Evolutionary conservation across 1,140 invertebrate genomes (phyloP).

Genomic region (Hyles euphorbiae): DNA sequence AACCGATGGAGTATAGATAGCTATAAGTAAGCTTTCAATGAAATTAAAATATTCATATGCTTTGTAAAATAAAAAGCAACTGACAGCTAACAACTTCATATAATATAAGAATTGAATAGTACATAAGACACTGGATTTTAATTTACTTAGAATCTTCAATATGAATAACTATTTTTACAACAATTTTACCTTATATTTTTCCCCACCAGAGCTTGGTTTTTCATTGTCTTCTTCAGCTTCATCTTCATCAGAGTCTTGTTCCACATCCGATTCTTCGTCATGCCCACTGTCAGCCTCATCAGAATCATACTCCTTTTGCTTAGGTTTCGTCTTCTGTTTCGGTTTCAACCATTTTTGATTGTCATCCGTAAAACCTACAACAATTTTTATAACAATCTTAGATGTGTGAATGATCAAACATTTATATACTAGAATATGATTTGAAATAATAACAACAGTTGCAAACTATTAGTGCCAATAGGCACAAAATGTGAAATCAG

Average conservation of each 20-base stretch:
- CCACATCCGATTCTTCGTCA: constrained; percentile 28
- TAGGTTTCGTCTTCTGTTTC: constrained; percentile 63
- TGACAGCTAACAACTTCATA: no score
- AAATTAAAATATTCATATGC: no score
- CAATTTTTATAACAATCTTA: constrained; percentile 5
- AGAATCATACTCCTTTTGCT: constrained; percentile 35
- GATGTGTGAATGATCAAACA: not conserved
- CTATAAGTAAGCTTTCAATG: no score
- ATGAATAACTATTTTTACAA: not conserved
- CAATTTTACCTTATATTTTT: constrained; percentile 54
- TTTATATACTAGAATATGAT: no score
- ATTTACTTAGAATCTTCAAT: no score
- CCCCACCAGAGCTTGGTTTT: constrained; percentile 32
- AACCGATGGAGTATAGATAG: no score
- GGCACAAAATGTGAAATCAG: no score
- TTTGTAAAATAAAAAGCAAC: no score
- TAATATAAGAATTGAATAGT: no score
- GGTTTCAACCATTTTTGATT: constrained; percentile 82
- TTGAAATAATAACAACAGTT: no score
- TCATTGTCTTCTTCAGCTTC: constrained; percentile 23
- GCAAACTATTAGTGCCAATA: no score
- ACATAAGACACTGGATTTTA: no score
- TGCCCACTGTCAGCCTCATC: constrained; percentile 30
- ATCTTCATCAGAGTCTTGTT: constrained; percentile 38
- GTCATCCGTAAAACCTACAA: constrained; percentile 80